phyloP scores from a whole-genome alignment of 2,888 invertebrate genomes.

The Scrobipalpa costella region DNA sequence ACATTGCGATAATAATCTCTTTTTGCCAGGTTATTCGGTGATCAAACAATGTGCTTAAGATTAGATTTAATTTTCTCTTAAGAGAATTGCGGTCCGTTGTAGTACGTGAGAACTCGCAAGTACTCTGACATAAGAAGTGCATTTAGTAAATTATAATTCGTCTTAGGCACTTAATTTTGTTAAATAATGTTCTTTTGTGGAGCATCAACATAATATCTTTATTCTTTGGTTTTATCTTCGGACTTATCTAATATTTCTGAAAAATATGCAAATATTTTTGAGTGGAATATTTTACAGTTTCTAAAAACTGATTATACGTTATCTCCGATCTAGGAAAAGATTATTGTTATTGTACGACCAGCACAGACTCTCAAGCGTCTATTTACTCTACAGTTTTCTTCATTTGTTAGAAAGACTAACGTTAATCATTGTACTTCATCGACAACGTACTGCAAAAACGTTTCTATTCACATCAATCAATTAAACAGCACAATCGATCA shows the following conservation, averaged over 20 bases:
- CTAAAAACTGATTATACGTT: no score
- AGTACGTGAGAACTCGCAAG: slow-evolving; percentile 1
- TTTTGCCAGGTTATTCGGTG: background rate
- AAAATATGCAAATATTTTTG: no score
- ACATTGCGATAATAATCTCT: slow-evolving; percentile 11
- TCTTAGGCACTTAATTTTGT: background rate
- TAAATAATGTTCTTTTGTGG: background rate
- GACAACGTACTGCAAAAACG: slow-evolving; percentile 1
- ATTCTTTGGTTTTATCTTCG: no score
- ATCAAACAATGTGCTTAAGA: slow-evolving; percentile 9
- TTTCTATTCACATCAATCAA: background rate
- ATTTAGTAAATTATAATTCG: background rate
- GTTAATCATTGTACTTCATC: background rate
- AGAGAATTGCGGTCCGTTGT: background rate
- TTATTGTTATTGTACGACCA: no score
- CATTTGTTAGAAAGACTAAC: background rate
- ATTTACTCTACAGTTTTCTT: background rate
- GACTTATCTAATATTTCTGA: no score
- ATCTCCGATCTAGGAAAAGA: no score
- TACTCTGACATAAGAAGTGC: slow-evolving; percentile 4
- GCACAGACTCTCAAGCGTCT: background rate
- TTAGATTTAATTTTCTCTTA: slow-evolving; percentile 8
- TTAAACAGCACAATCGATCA: slow-evolving; percentile 15
- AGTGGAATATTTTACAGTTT: no score
- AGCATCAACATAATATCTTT: background rate